Evolutionary conservation across 2,113 vertebrate genomes (phyloP).

Genomic region (Ictidomys tridecemlineatus): DNA sequence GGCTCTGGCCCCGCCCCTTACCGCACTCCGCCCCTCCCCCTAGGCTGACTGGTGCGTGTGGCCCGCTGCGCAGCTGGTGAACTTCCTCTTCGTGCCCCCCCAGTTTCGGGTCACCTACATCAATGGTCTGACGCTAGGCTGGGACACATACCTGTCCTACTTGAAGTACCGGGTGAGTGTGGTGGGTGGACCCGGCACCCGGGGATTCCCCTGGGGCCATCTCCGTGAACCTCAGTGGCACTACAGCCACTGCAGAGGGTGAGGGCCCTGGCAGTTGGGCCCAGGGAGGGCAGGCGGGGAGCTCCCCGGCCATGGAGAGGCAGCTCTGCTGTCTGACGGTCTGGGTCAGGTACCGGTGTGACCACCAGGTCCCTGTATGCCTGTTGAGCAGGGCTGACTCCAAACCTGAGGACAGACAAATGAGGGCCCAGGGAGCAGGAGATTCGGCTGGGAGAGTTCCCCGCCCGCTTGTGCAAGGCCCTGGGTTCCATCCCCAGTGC

Average conservation of each 20-base stretch:
- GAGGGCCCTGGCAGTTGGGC: fast-evolving
- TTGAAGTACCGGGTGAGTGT: constrained; percentile 93
- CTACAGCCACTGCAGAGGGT: no score
- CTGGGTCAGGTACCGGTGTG: neutral
- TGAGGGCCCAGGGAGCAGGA: no score
- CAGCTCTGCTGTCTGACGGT: neutral
- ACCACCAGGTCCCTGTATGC: neutral
- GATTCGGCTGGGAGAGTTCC: no score
- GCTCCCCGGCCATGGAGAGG: neutral
- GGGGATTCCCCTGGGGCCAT: neutral
- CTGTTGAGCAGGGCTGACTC: neutral
- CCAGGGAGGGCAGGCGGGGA: fast-evolving
- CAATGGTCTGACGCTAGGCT: constrained; percentile 94
- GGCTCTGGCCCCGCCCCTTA: neutral
- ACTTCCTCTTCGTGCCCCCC: constrained; percentile 94
- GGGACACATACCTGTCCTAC: constrained; percentile 97
- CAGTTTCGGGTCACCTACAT: constrained; percentile 93
- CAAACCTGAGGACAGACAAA: no score
- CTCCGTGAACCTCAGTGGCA: neutral
- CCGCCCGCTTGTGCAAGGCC: no score
- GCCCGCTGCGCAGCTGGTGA: constrained; percentile 93
- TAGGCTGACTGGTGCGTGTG: constrained; percentile 95
- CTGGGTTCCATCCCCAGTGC: no score
- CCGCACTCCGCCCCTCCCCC: fast-evolving
- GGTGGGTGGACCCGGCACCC: neutral